Base-by-base conservation (phyloP, 1,140 invertebrate species). In the Heliconius nattereri region DNA sequence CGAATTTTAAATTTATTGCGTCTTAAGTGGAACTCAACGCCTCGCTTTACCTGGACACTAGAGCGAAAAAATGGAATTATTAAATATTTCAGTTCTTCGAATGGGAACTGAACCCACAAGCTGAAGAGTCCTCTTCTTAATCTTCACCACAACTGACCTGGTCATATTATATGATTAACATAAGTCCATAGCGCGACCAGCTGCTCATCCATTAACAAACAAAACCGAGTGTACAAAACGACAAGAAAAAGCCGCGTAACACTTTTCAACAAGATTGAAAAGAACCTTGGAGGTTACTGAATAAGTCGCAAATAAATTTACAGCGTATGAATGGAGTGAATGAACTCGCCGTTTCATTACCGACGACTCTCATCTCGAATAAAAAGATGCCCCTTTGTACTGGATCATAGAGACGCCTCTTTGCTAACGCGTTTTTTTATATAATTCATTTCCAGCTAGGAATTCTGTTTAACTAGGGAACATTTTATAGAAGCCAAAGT, bases 261-360 rank as follows among this genome's bases (percentile, higher is more conserved):
- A 81, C 75, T 82, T 85, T 81, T 82, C 79, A 79, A 80, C 75
- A 35, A 77, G 75, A 85, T 79, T 85, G 81, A 82, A 84, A 81
- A 80, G 80, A 79, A 79, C 52, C 79, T 74, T 76, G 79, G 75
- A 66, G 66, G 76, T 83, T 81, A 83, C 80, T 86, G 84, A 85
- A 84, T 86, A 84, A 84, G 84, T 81, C 84, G 84, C 84, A 83
- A 86, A 84, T 86, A 85, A 84, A 86, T 83, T 86, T 84, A 81
- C 81, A 83, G 77, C 79, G 76, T 57, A 45, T 70, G 73, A 81
- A 76, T 78, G 72, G 73, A 73, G 78, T 79, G 84, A 81, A 76
- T 75, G 85, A 82, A 81, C 78, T 70, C 71, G 54, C 37, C 81
- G 71, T 75, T 78, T 81, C 80, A 75, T 74, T 76, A 82, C 78